These are phyloP conservation scores for Watsonalla binaria DNA, from an alignment of 2,888 invertebrate species.

Conservation along the genomic window DNA sequence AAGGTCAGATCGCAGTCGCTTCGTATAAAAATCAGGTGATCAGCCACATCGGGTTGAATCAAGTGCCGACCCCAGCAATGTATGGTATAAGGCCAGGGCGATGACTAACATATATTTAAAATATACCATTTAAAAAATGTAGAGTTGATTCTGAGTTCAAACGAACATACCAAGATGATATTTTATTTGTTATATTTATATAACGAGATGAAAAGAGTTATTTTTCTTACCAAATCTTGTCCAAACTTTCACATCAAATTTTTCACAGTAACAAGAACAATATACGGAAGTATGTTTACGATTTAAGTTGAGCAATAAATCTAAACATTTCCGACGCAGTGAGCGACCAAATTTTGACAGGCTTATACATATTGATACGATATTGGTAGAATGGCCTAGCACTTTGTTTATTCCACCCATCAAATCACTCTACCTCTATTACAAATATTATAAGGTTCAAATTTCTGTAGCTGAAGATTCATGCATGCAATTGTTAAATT, in stretches of 20 bases:
- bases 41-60: too few relatives aligned
- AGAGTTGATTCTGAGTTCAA: too few relatives aligned
- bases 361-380: slow-evolving; percentile 63
- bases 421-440: slow-evolving; percentile 3
- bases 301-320: slow-evolving; percentile 66
- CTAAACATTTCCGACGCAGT: slow-evolving; percentile 43
- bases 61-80: too few relatives aligned
- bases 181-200: too few relatives aligned
- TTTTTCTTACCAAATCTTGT: slow-evolving; percentile 7
- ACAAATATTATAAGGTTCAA: slow-evolving; percentile 19
- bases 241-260: slow-evolving; percentile 20
- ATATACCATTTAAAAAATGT: too few relatives aligned
- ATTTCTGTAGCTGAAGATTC: slow-evolving; percentile 19
- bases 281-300: slow-evolving; percentile 36
- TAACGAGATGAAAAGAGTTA: neutral
- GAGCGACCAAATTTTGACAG: slow-evolving; percentile 58
- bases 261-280: slow-evolving; percentile 24
- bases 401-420: slow-evolving; percentile 11
- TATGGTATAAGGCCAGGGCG: too few relatives aligned
- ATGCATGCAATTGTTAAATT: slow-evolving; percentile 22
- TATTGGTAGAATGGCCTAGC: slow-evolving; percentile 40
- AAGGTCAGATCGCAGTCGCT: too few relatives aligned
- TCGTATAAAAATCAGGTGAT: too few relatives aligned
- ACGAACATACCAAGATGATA: too few relatives aligned
- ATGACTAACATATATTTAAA: too few relatives aligned